Evolutionary conservation across 2,797 vertebrate species (phyloP).

Genomic region (Microctenopoma steveboyesi): DNA sequence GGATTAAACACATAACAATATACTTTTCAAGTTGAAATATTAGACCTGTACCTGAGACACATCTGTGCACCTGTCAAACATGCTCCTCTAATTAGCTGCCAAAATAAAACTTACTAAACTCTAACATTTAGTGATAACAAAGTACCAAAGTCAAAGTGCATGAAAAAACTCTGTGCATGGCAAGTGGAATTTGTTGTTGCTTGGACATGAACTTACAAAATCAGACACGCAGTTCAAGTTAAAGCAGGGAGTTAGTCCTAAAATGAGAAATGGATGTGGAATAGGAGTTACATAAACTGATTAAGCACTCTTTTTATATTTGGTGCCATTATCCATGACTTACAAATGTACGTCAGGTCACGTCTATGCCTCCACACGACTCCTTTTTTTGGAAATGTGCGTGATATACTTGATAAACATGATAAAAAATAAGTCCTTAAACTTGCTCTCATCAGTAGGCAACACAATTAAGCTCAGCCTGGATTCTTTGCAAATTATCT

Average conservation of each 20-base stretch:
- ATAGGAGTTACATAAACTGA: not conserved
- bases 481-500: not conserved
- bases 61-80: conserved; percentile 61
- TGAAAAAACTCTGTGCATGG: conserved; percentile 8
- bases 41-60: conserved; percentile 60
- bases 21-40: conserved; percentile 64
- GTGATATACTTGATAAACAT: no score
- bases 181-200: not conserved
- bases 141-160: conserved; percentile 36
- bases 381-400: no score
- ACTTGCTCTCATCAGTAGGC: not conserved
- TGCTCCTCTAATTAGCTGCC: conserved; percentile 69
- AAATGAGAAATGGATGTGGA: not conserved
- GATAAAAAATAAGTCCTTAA: no score
- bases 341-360: not conserved
- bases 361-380: no score
- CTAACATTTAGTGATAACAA: conserved; percentile 54
- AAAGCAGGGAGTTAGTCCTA: not conserved
- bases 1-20: conserved; percentile 63
- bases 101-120: conserved; percentile 50
- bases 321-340: not conserved
- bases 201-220: not conserved
- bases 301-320: not conserved
- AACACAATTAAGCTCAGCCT: not conserved
- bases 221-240: not conserved